Base-by-base conservation (phyloP, 2,888 invertebrate genomes). In the Lepas anatifera region DNA sequence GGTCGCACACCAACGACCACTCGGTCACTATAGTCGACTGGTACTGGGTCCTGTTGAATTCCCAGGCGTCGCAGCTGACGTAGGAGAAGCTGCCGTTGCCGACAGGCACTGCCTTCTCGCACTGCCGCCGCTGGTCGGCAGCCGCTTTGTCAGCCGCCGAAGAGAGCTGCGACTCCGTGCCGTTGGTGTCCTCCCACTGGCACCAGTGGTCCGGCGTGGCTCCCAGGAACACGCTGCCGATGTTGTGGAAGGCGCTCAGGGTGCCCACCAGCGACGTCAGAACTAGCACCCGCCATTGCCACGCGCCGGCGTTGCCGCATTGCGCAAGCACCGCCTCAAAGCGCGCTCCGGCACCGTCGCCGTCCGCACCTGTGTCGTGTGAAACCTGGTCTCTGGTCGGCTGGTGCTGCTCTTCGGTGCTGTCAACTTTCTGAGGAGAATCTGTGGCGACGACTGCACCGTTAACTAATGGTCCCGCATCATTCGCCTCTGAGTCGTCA, bases 1-100 rank as follows among this genome's bases (percentile, higher is more conserved):
- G 68, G 18, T 58, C 71, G 58, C 74, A 74, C 32, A 74, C 74
- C 67, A 74, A 63, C 13, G 71, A 39, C 71, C 71, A 72, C 69
- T 72, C 43, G 43, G 3, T 32, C 29, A 69, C 58, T 29, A 29
- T 58, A 4, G 58, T 58, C 32, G 29, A 32, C 10, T 32, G 58
- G 16, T 13, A 32, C 29, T 58, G 32, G 32, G 6, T 18, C 13
- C 18, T 58, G 32, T 58, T 32, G 32, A 58, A 58, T 32, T 32
- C 10, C 58, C 58, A 58, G 18, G 16, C 18, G 4, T 13, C 18
- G 32, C 58, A 58, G 10, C 2, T 8, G 3, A 3, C 43, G 10
- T 43, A 13, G 2, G 48, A 10, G 11, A 10, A 41, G 41, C 39
- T n/a, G 48, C n/a, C 48, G 48, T 48, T 48, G n/a, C 6, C 48